phyloP scores from a whole-genome alignment of 2,113 vertebrate species.

The Anseranas semipalmata region DNA sequence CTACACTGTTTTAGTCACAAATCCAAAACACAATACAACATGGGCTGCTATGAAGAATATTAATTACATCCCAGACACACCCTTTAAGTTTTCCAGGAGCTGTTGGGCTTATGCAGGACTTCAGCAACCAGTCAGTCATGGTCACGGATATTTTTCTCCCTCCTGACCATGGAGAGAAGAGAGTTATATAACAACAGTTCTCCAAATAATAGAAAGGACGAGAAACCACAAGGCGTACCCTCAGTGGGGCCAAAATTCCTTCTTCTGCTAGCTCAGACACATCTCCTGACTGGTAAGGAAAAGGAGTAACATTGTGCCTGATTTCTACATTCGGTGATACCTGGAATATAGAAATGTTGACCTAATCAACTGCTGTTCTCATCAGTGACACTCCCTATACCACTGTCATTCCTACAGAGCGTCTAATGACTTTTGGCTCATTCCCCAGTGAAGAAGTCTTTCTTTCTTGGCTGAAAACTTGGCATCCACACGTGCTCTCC shows the following conservation, averaged over 20 bases:
- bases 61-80: neutral
- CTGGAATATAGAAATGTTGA: neutral
- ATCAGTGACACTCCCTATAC: neutral
- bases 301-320: neutral
- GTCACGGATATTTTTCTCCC: neutral
- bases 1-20: neutral
- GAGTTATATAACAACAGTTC: neutral
- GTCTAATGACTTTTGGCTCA: neutral
- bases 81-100: neutral
- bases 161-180: neutral
- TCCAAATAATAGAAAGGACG: neutral
- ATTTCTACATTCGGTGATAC: neutral
- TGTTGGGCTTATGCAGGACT: neutral
- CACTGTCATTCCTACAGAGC: neutral
- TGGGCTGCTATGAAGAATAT: neutral
- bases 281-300: neutral
- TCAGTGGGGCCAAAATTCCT: neutral
- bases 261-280: neutral
- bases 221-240: neutral
- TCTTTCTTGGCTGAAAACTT: neutral
- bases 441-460: neutral
- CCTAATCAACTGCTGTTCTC: neutral
- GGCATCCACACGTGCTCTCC: neutral
- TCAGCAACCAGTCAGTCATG: neutral
- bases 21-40: neutral